phyloP scores from a whole-genome alignment of 2,888 invertebrate genomes.

The Hoplodrina ambigua region DNA sequence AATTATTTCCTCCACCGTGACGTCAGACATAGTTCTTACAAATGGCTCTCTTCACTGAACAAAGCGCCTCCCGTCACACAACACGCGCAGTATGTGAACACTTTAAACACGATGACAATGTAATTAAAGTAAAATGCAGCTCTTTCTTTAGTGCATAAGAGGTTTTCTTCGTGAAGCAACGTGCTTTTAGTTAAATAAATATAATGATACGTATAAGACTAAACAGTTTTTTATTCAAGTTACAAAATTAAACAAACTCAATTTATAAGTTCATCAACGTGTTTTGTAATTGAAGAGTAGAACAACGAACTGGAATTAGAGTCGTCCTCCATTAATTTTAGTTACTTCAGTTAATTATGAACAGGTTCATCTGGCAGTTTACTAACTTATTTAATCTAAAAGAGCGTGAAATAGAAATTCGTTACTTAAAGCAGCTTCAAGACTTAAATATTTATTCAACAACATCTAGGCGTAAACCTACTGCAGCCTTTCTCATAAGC shows the following conservation, averaged over 20 bases:
- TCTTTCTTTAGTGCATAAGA: neutral
- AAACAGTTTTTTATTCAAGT: neutral
- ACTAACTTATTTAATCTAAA: constrained; percentile 1
- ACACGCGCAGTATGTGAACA: neutral
- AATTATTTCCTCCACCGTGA: neutral
- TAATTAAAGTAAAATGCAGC: constrained; percentile 8
- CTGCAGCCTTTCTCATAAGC: neutral
- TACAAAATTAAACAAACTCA: neutral
- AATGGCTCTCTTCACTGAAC: constrained; percentile 9
- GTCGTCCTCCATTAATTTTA: constrained; percentile 1
- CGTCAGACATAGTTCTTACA: neutral
- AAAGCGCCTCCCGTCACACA: constrained; percentile 21
- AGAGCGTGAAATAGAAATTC: neutral
- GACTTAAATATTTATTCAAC: neutral
- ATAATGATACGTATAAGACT: neutral
- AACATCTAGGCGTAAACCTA: neutral
- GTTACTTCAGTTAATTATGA: neutral
- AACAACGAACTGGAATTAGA: neutral
- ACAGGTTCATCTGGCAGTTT: neutral
- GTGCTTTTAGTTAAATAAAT: neutral
- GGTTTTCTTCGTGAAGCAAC: neutral
- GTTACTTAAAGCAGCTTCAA: neutral
- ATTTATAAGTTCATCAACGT: constrained; percentile 2
- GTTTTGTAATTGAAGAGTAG: neutral
- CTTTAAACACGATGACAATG: constrained; percentile 2